A percentile compares a stretch with the other conserved stretches of the same genome.
Conservation (phyloP, 2,113 vertebrate genomes). For the Carassius auratus region DNA sequence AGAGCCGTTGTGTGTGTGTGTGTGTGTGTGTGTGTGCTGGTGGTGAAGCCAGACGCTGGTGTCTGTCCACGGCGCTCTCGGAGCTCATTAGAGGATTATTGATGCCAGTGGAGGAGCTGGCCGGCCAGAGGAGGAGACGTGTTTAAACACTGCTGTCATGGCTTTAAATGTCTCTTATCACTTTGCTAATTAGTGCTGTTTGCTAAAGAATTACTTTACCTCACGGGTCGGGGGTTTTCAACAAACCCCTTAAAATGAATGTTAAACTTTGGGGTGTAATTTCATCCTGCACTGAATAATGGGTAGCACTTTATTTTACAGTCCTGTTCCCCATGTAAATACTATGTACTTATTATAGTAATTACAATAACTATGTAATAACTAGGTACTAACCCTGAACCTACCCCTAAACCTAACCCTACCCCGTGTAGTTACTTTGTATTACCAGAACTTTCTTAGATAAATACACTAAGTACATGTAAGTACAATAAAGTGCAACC, state of each 20-base stretch:
- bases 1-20: not conserved
- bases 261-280: not conserved
- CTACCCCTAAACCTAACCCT: too few relatives aligned
- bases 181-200: not conserved
- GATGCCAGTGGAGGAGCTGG: constrained; percentile 26
- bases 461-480: too few relatives aligned
- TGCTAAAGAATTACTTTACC: constrained; percentile 5
- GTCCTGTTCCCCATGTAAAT: too few relatives aligned
- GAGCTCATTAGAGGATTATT: constrained; percentile 76
- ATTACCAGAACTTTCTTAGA: too few relatives aligned
- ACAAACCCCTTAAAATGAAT: not conserved
- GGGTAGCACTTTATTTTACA: too few relatives aligned
- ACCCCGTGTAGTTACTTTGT: too few relatives aligned
- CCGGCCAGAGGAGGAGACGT: not conserved
- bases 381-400: too few relatives aligned
- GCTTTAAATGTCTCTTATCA: constrained; percentile 13
- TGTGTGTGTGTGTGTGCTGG: not conserved
- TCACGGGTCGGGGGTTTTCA: not conserved
- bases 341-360: too few relatives aligned
- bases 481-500: too few relatives aligned
- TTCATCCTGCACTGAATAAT: not conserved
- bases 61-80: constrained; percentile 58
- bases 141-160: constrained; percentile 16
- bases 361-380: too few relatives aligned
- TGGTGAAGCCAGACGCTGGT: constrained; percentile 64